Conservation (phyloP, 2,888 invertebrate species). For the Cheilosia impressa region DNA sequence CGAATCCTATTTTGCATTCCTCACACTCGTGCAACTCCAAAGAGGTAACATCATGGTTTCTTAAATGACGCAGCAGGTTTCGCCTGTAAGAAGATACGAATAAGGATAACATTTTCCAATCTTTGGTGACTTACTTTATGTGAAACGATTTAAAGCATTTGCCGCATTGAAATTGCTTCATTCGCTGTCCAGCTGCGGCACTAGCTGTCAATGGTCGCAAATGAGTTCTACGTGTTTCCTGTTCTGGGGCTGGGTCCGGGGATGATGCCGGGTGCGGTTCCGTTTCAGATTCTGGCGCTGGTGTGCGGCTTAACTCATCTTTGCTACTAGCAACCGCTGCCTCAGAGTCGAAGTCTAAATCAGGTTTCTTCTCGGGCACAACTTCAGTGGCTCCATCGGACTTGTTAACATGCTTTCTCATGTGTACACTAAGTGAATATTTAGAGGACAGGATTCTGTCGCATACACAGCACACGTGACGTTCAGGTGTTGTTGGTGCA, state of each 20-base stretch:
- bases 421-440: slow-evolving; percentile 77
- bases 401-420: slow-evolving; percentile 78
- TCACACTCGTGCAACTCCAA: slow-evolving; percentile 75
- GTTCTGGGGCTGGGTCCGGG: not conserved
- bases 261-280: not conserved
- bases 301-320: slow-evolving; percentile 2
- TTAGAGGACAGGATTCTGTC: slow-evolving; percentile 77
- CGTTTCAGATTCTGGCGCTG: not conserved
- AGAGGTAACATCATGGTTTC: slow-evolving; percentile 75
- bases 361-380: slow-evolving; percentile 13
- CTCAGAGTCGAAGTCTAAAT: slow-evolving; percentile 30
- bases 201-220: slow-evolving; percentile 11
- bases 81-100: slow-evolving; percentile 64
- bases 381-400: not conserved
- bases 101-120: no score
- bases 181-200: slow-evolving; percentile 76
- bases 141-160: slow-evolving; percentile 80
- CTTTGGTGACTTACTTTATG: slow-evolving; percentile 77
- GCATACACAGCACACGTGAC: slow-evolving; percentile 78
- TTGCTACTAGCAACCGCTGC: not conserved
- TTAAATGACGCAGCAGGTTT: slow-evolving; percentile 76
- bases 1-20: slow-evolving; percentile 77
- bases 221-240: not conserved
- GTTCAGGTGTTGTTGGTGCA: slow-evolving; percentile 58
- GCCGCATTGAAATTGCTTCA: slow-evolving; percentile 79